Conservation (phyloP, 2,888 invertebrate species). For the Drosophila nigricruria region DNA sequence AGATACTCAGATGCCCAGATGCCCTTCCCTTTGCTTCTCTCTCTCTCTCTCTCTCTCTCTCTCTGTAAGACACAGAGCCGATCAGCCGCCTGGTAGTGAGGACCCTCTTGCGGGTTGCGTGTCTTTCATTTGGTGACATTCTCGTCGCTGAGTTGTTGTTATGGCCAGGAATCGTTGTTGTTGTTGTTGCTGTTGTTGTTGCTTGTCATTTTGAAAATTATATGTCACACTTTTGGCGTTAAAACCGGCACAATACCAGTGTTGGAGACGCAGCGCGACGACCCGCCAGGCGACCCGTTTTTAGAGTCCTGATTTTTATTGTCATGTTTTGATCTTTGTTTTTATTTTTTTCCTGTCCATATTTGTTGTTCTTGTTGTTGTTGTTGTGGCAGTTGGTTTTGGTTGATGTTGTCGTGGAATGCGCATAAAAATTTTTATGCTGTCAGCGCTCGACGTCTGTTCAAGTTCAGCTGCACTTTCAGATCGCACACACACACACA, state of each 20-base stretch:
- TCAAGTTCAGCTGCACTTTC: slow-evolving; percentile 38
- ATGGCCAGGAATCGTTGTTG: slow-evolving; percentile 52
- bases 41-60: not conserved
- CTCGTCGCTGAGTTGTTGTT: slow-evolving; percentile 72
- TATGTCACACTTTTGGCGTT: slow-evolving; percentile 82
- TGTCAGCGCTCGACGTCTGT: slow-evolving; percentile 48
- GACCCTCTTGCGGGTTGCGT: slow-evolving; percentile 44
- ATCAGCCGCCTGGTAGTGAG: slow-evolving; percentile 16
- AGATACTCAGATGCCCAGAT: not conserved
- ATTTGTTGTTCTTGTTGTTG: slow-evolving; percentile 8
- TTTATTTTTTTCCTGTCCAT: slow-evolving; percentile 31
- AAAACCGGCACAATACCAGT: slow-evolving; percentile 76
- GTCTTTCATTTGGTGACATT: slow-evolving; percentile 75
- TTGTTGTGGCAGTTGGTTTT: slow-evolving; percentile 27
- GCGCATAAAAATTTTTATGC: slow-evolving; percentile 77
- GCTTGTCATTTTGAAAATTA: slow-evolving; percentile 79
- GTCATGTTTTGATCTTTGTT: slow-evolving; percentile 77
- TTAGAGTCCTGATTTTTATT: slow-evolving; percentile 81
- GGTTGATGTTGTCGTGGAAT: slow-evolving; percentile 65
- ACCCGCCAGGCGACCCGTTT: slow-evolving; percentile 67
- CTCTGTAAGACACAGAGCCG: not conserved
- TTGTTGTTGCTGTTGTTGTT: slow-evolving; percentile 54
- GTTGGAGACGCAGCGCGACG: slow-evolving; percentile 35
- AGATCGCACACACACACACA: slow-evolving; percentile 6
- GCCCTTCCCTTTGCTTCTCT: not conserved